phyloP scores from a whole-genome alignment of 2,797 vertebrate genomes.

The Neopelma chrysocephalum region DNA sequence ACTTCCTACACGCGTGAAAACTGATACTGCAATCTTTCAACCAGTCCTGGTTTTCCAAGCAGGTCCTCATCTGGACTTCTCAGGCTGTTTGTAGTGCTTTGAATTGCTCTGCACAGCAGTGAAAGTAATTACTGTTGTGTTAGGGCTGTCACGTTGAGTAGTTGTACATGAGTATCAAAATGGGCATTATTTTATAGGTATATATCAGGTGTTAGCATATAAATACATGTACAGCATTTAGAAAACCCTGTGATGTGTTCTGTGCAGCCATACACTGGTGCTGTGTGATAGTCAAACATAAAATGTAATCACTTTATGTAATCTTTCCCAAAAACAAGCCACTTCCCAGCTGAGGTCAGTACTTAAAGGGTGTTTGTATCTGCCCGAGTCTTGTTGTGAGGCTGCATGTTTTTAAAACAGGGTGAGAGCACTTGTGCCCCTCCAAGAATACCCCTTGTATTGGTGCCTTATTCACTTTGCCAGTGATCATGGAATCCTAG shows the following conservation, averaged over 20 bases:
- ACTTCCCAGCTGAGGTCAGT: not conserved
- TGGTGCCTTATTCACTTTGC: not conserved
- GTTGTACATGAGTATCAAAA: not conserved
- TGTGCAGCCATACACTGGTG: not conserved
- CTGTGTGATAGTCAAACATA: not conserved
- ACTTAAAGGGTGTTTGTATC: not conserved
- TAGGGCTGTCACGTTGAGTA: not conserved
- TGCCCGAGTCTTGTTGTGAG: not conserved
- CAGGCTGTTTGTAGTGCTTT: not conserved
- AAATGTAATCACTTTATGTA: not conserved
- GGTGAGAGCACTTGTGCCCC: not conserved
- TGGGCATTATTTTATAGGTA: not conserved
- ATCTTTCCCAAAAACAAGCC: not conserved
- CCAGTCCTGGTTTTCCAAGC: not conserved
- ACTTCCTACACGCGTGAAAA: fast-evolving
- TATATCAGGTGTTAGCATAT: not conserved
- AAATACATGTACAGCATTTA: not conserved
- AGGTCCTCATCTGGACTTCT: not conserved
- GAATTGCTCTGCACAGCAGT: not conserved
- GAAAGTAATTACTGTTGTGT: not conserved
- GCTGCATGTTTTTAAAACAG: not conserved
- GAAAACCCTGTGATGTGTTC: not conserved
- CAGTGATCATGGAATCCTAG: not conserved
- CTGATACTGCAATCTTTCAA: not conserved
- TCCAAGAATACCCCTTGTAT: not conserved